Evolutionary conservation across 2,888 invertebrate species (phyloP), one percentile per base, ranked within the genome.

Genomic region (Euproctis similis): DNA sequence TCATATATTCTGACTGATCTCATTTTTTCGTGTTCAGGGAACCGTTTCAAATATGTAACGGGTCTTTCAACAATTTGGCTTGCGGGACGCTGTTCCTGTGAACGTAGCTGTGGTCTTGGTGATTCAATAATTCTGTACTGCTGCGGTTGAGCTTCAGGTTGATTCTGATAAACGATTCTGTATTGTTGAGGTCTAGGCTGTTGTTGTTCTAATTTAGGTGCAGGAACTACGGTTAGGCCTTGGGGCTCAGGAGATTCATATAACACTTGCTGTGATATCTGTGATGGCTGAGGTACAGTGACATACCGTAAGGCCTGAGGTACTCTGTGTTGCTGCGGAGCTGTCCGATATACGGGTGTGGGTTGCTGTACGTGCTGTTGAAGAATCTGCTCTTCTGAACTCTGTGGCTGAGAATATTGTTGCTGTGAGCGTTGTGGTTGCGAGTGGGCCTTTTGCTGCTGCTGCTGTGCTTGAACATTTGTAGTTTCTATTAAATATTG

Each of bases 401-500:
- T n/a, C n/a, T n/a, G 6, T 14, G 4, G 14, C 6, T 14, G 14
- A 14, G 14, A 14, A 14, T 14, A 14, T 21, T 21, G 21, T 21
- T 21, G 21, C 7, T 21, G 21, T 2, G 3, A 2, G 2, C 10
- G 10, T n/a, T 20, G 20, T 20, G 2, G 20, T 5, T 9, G 9
- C 2, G 21, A 1, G 10, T 21, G 8, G 1, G 4, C 10, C 10
- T 21, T 9, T 10, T 21, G 21, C 4, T 4, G 4, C 9, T 10
- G 21, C 5, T 21, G 21, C 7, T 21, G 21, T 7, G 6, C n/a
- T 2, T 80, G 80, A 1, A 82, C 67, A 30, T 84, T 84, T 0
- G 85, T 85, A 0, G 85, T 85, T 51, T 85, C 85, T 11, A 85
- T 85, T 11, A 85, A 46, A 39, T 85, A 85, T 40, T 85, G 85